phyloP scores from a whole-genome alignment of 2,888 invertebrate species.

The Drosophila mimetica region DNA sequence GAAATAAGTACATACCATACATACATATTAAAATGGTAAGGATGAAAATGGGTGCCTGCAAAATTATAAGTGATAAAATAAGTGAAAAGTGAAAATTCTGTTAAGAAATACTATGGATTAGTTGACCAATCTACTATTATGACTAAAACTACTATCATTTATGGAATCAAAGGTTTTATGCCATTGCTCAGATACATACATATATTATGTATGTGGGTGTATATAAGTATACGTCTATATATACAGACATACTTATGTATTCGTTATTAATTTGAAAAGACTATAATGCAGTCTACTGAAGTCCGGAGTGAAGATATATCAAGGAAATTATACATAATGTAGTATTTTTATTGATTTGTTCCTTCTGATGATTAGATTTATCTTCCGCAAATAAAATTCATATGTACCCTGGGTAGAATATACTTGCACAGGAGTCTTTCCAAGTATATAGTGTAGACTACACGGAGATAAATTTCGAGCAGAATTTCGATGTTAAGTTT shows the following conservation, averaged over 20 bases:
- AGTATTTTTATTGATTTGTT: not conserved
- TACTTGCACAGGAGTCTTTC: not conserved
- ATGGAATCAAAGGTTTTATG: not conserved
- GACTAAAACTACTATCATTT: not conserved
- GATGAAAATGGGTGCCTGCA: constrained; percentile 27
- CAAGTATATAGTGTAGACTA: not conserved
- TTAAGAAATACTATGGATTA: not conserved
- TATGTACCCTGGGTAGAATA: constrained; percentile 1
- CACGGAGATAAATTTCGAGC: not conserved
- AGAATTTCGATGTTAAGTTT: not conserved
- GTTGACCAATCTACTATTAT: not conserved
- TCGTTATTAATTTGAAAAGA: constrained; percentile 1
- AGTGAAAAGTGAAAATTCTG: constrained; percentile 1
- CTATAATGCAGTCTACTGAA: not conserved
- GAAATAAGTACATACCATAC: constrained; percentile 22
- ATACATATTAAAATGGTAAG: constrained; percentile 52
- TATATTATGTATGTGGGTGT: constrained; percentile 30
- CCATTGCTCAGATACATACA: constrained; percentile 15
- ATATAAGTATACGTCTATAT: constrained; percentile 15
- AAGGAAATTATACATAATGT: not conserved
- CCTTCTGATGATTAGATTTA: not conserved
- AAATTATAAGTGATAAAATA: not conserved
- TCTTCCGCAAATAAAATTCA: not conserved
- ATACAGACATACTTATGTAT: constrained; percentile 14
- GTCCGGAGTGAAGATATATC: not conserved